Conservation (phyloP, 2,888 invertebrate species). For the Axea sp. region DNA sequence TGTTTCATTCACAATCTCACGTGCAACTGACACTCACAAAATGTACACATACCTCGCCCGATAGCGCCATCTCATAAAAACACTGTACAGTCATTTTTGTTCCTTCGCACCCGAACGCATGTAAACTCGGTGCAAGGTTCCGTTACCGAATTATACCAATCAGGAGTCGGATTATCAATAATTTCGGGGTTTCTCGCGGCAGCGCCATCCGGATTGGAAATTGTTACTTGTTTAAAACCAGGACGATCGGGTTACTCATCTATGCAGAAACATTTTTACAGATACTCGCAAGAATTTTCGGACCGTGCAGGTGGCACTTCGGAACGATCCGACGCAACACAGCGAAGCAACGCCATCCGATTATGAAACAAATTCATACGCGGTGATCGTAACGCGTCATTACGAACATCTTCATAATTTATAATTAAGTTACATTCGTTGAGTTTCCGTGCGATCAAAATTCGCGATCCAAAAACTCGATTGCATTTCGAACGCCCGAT, state of each 20-base stretch:
- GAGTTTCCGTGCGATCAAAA: too few species aligned
- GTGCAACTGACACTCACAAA: neutral
- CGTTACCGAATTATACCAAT: slow-evolving; percentile 3
- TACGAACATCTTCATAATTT: too few species aligned
- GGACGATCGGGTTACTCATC: slow-evolving; percentile 1
- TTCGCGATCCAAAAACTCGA: too few species aligned
- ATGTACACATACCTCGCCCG: slow-evolving; percentile 19
- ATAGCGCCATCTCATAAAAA: slow-evolving; percentile 26
- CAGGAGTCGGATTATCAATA: neutral
- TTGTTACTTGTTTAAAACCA: neutral
- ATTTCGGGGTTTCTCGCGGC: too few species aligned
- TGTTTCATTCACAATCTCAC: neutral
- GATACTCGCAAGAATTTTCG: too few species aligned
- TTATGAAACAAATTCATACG: too few species aligned
- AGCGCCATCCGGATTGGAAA: neutral
- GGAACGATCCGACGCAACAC: too few species aligned
- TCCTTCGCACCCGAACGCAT: slow-evolving; percentile 19
- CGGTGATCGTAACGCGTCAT: too few species aligned
- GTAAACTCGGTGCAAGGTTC: slow-evolving; percentile 5
- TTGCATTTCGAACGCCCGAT: too few species aligned
- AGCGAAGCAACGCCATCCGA: too few species aligned
- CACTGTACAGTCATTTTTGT: slow-evolving; percentile 22
- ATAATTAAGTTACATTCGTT: too few species aligned
- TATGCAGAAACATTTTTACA: slow-evolving; percentile 6
- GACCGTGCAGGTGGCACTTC: too few species aligned